Base-by-base conservation (phyloP, 2,113 vertebrate genomes). In the Trogon melanurus region DNA sequence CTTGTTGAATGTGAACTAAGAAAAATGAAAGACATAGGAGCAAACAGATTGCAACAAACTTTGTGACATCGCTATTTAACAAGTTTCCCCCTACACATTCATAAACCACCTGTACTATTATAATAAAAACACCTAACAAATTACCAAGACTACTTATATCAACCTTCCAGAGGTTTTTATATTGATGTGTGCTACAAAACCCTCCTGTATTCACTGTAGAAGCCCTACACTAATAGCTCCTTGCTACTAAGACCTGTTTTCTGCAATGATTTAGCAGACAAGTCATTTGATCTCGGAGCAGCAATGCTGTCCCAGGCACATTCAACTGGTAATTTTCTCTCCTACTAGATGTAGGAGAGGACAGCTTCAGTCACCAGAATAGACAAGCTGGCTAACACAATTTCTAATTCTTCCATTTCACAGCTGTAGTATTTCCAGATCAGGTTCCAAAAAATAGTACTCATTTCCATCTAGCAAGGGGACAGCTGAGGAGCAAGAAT, bases 1-100 rank as follows among this genome's bases (percentile, higher is more conserved):
- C 73, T 98, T 98, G 83, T 98, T 99, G 97, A 99, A 99, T 2
- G 86, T 97, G 97, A 99, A 99, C 99, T 99, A 96, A 85, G 45
- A 85, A 76, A 88, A 90, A 93, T 8, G 1, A 96, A 86, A 82
- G 56, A 67, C 22, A 53, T 4, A 16, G 30, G 44, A 95, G 30
- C 34, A 88, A 88, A 93, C 53, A 61, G 9, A 17, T 29, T 66
- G 10, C 79, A 34, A 27, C 6, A 20, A 79, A 25, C 30, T 66
- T 23, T 29, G 10, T 16, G 16, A 50, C 21, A 56, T 65, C 44
- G 80, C 41, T 47, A 84, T 14, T 19, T 60, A 41, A 73, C 50
- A 66, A 51, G 13, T 71, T 92, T 32, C 7, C 38, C 41, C 17
- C n/a, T 36, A 41, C 4, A 19, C 18, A 61, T 57, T 93, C 54